Evolutionary conservation across 2,797 vertebrate species (phyloP).

Genomic region (Prunella strophiata): DNA sequence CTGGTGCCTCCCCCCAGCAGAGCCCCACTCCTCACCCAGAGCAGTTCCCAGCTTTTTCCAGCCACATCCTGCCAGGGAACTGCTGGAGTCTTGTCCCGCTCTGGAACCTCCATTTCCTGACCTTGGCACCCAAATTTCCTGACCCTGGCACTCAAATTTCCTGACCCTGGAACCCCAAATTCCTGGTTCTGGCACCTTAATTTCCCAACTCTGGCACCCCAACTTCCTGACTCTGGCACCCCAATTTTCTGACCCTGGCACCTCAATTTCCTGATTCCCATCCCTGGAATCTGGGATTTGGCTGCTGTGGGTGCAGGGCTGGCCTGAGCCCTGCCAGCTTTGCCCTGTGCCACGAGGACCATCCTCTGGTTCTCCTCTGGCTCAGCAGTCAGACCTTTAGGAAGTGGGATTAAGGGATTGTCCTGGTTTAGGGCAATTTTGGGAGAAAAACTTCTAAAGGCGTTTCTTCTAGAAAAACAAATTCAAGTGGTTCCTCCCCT

Average conservation of each 20-base stretch:
- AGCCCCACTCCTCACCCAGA: neutral
- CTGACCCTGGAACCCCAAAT: too few relatives aligned
- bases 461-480: neutral
- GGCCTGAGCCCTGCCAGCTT: neutral
- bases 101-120: too few relatives aligned
- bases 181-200: neutral
- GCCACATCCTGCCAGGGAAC: neutral
- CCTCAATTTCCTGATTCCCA: neutral
- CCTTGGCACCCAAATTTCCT: too few relatives aligned
- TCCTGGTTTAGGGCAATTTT: neutral
- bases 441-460: neutral
- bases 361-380: neutral
- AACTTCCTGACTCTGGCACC: too few relatives aligned
- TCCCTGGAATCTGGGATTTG: neutral
- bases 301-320: neutral
- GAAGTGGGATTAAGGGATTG: neutral
- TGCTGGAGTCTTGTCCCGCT: neutral
- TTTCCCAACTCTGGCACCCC: too few relatives aligned
- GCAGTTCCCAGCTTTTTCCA: neutral
- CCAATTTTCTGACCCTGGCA: too few relatives aligned
- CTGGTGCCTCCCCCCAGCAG: neutral
- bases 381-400: neutral
- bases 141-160: too few relatives aligned
- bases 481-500: neutral
- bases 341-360: neutral